Evolutionary conservation across 2,888 invertebrate genomes (phyloP).

Genomic region (Trissonchulus latispiculum): DNA sequence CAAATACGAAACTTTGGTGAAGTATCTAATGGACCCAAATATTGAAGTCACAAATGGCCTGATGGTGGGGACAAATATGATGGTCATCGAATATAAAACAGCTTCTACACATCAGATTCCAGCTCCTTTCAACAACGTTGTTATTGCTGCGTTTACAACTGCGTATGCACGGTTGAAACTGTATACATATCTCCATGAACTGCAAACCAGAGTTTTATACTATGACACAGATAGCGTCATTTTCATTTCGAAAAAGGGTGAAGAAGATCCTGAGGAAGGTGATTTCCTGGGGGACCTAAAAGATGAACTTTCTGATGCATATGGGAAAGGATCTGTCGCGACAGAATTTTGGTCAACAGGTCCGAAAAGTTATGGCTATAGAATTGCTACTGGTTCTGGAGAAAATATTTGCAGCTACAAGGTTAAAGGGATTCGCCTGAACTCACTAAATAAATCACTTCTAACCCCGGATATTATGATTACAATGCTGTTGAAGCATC

Average conservation of each 20-base stretch:
- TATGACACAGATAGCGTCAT: slow-evolving; percentile 2
- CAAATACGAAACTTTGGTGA: not conserved
- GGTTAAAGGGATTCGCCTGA: not conserved
- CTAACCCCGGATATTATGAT: not conserved
- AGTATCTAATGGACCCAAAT: not conserved
- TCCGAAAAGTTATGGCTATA: slow-evolving; percentile 2
- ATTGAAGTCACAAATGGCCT: not conserved
- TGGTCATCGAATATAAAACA: not conserved
- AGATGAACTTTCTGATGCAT: not conserved
- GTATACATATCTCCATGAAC: not conserved
- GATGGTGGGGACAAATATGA: not conserved
- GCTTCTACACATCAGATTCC: not conserved
- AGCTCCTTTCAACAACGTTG: not conserved
- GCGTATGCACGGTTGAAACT: slow-evolving; percentile 1
- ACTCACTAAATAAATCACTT: not conserved
- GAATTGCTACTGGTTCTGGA: not conserved
- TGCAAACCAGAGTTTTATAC: not conserved
- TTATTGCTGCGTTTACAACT: not conserved
- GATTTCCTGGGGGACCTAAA: not conserved
- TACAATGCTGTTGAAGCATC: not conserved
- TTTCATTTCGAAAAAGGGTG: not conserved
- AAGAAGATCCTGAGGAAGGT: not conserved
- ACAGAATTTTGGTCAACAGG: slow-evolving; percentile 1
- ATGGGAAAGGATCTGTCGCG: not conserved
- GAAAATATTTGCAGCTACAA: not conserved